These are phyloP conservation scores for Nannoperca australis DNA, from an alignment of 2,797 vertebrate genomes.

Conservation along the genomic window DNA sequence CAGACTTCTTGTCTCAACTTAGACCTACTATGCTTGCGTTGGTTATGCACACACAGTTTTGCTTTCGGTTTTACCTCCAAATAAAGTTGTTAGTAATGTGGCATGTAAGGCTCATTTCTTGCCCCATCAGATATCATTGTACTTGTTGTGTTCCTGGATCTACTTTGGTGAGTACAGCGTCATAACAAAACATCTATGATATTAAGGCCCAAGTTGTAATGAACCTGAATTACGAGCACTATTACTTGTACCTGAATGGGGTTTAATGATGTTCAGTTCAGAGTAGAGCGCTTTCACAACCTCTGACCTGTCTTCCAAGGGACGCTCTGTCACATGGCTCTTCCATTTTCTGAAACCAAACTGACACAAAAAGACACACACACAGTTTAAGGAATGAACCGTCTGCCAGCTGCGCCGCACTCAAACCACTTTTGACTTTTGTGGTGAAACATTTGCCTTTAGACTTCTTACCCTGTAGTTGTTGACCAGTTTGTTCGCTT, in stretches of 20 bases:
- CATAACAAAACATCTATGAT: not conserved
- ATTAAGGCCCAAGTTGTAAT: not conserved
- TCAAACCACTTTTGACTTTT: not conserved
- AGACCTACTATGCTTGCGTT: not conserved
- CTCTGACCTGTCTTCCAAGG: slow-evolving; percentile 89
- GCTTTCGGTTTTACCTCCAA: not conserved
- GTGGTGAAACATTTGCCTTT: not conserved
- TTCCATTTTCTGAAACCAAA: slow-evolving; percentile 97
- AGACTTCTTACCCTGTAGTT: slow-evolving; percentile 87
- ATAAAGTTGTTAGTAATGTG: not conserved
- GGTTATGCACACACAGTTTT: not conserved
- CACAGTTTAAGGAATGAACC: not conserved
- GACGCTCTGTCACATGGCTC: slow-evolving; percentile 90
- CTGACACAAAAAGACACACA: slow-evolving; percentile 69
- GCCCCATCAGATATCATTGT: not conserved
- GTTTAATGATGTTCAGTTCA: slow-evolving; percentile 87
- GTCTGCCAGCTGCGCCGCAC: not conserved
- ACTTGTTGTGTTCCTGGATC: not conserved
- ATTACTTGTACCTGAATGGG: slow-evolving; percentile 62
- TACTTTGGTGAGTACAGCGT: not conserved
- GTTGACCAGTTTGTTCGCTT: slow-evolving; percentile 90
- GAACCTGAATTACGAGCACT: not conserved
- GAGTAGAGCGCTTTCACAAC: slow-evolving; percentile 94
- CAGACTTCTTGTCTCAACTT: not conserved
- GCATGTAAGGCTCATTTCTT: not conserved